Evolutionary conservation across 2,113 vertebrate species (phyloP).

Genomic region (Callithrix jacchus): DNA sequence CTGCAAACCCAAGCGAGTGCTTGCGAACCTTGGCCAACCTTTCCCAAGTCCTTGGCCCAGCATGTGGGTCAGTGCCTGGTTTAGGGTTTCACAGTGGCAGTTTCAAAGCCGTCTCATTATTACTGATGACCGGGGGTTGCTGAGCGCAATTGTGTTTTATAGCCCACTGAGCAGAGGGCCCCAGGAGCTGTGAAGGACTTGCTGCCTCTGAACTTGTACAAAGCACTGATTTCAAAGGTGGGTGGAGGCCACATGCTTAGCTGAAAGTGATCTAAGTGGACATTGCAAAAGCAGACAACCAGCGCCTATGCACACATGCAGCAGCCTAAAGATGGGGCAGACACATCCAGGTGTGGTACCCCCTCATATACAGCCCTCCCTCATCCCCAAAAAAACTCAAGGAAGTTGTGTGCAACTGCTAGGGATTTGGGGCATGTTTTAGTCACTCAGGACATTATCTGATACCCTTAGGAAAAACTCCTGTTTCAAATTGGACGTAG

Average conservation of each 20-base stretch:
- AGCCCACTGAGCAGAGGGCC: slow-evolving; percentile 54
- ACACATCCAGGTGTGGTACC: background rate
- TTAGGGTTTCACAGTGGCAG: slow-evolving; percentile 77
- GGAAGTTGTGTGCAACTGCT: background rate
- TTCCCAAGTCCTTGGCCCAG: slow-evolving; percentile 65
- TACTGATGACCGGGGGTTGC: slow-evolving; percentile 63
- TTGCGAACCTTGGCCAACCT: slow-evolving; percentile 76
- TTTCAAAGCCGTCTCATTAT: slow-evolving; percentile 76
- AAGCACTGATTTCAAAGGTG: background rate
- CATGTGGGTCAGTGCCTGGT: slow-evolving; percentile 50
- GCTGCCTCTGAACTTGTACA: slow-evolving; percentile 41
- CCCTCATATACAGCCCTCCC: background rate
- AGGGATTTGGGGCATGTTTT: background rate
- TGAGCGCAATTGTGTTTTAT: slow-evolving; percentile 69
- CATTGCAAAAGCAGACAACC: background rate
- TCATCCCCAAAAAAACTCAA: background rate
- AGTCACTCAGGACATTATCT: background rate
- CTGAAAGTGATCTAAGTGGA: background rate
- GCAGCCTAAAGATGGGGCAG: background rate
- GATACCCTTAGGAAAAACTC: background rate
- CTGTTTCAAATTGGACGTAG: background rate
- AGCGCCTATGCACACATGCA: background rate
- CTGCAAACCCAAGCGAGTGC: slow-evolving; percentile 46
- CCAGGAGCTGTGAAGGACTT: slow-evolving; percentile 38
- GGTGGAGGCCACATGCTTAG: background rate